These are phyloP conservation scores for Sorex fumeus DNA, from an alignment of 2,113 vertebrate genomes.

Conservation along the genomic window DNA sequence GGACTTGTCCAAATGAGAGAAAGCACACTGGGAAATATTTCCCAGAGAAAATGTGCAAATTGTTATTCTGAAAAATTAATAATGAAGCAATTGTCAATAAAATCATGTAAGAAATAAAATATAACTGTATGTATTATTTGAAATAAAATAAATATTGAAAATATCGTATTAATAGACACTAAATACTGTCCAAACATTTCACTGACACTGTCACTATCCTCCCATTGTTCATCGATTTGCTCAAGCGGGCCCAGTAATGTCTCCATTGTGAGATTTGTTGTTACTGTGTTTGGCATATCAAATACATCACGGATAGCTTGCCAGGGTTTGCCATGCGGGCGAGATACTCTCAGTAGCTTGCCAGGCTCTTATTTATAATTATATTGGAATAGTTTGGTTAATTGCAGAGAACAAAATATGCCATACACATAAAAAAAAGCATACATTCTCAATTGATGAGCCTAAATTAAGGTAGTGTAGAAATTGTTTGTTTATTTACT, in stretches of 20 bases:
- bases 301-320: too few relatives aligned
- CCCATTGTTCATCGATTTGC: too few relatives aligned
- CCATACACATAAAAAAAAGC: not conserved
- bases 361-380: not conserved
- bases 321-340: too few relatives aligned
- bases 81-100: conserved; percentile 1
- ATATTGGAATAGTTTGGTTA: not conserved
- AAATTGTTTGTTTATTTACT: not conserved
- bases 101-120: conserved; percentile 31
- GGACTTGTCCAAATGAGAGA: not conserved
- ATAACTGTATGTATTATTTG: not conserved
- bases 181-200: not conserved
- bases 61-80: conserved; percentile 19
- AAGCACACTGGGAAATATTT: conserved; percentile 36
- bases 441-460: not conserved
- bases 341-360: too few relatives aligned
- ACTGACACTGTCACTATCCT: too few relatives aligned
- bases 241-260: too few relatives aligned
- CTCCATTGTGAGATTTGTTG: too few relatives aligned
- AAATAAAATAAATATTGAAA: conserved; percentile 40
- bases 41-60: not conserved
- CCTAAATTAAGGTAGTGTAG: not conserved
- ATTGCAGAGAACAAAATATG: not conserved
- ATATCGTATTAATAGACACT: not conserved
- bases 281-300: too few relatives aligned